Evolutionary conservation across 2,888 invertebrate genomes (phyloP).

Genomic region (Neuroscelio doddi): DNA sequence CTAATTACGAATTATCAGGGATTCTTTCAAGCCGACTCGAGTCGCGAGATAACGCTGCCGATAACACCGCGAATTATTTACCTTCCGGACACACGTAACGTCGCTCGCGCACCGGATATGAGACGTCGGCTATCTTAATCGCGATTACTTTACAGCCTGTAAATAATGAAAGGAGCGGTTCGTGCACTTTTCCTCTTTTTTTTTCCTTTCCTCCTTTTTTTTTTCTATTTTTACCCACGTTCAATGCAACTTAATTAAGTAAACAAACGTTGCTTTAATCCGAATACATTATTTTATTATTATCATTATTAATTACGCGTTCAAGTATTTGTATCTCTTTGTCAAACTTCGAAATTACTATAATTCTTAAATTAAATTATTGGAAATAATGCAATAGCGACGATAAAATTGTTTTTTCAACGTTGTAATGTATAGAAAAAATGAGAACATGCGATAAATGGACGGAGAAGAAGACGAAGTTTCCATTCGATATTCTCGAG

Average conservation of each 20-base stretch:
- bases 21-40: conserved; percentile 51
- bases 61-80: conserved; percentile 53
- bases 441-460: too few species aligned
- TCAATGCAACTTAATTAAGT: conserved; percentile 40
- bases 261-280: conserved; percentile 7
- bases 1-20: conserved; percentile 64
- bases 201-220: conserved; percentile 5
- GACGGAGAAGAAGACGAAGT: too few species aligned
- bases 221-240: conserved; percentile 8
- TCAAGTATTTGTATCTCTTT: too few species aligned
- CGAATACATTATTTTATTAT: not conserved
- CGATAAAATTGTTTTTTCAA: too few species aligned
- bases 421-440: too few species aligned
- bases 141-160: conserved; percentile 23
- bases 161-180: conserved; percentile 25
- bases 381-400: too few species aligned
- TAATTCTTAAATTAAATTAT: too few species aligned
- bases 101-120: conserved; percentile 51
- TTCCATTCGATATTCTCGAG: too few species aligned
- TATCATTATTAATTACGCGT: too few species aligned
- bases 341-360: too few species aligned
- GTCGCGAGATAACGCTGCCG: conserved; percentile 52
- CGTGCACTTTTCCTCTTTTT: conserved; percentile 22
- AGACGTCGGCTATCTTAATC: conserved; percentile 44
- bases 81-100: conserved; percentile 58